Base-by-base conservation (phyloP, 2,888 invertebrate genomes). In the Mythimna albipuncta region DNA sequence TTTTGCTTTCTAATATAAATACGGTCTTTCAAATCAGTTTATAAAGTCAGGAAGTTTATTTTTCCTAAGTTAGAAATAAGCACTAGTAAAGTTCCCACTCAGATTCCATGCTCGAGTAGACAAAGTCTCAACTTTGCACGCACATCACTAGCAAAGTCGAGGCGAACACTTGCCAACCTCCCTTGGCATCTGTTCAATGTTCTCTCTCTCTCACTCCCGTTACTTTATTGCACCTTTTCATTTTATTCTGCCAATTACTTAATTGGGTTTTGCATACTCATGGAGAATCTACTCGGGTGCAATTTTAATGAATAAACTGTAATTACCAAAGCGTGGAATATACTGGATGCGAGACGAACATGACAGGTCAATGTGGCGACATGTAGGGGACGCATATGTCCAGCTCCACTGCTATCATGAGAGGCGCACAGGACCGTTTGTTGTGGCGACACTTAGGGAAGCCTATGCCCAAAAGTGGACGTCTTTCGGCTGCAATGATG, bases 131-230 rank as follows among this genome's bases (percentile, higher is more conserved):
- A 44, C 47, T 50, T 5, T 55, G 9, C 1, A 54, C n/a, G 79
- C 70, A 59, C 83, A 85, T 83, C 83, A 61, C 83, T 83, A 83
- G n/a, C 10, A 55, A 64, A 71, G 64, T 69, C 55, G 21, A 52
- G 50, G 44, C 50, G 62, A 67, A 65, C 61, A 68, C 65, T 83
- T 85, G 83, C 75, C 85, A 83, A 79, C 59, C 47, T 55, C 54
- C 7, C 44, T 55, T 83, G 85, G 85, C 83, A 77, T 83, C 83
- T 85, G 80, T 77, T 85, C 85, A 77, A 80, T 72, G 62, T 70
- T 54, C 50, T n/a, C 11, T 79, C 83, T 76, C 85, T n/a, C 6
- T 73, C 57, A 6, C 71, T 69, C 83, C 9, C 16, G 21, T 2
- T 9, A 7, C 67, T 82, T 79, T 66, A 72, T 75, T n/a, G 38